Evolutionary conservation across 2,888 invertebrate species (phyloP), one percentile per base, ranked within the genome.

Genomic region (Dioctria rufipes): DNA sequence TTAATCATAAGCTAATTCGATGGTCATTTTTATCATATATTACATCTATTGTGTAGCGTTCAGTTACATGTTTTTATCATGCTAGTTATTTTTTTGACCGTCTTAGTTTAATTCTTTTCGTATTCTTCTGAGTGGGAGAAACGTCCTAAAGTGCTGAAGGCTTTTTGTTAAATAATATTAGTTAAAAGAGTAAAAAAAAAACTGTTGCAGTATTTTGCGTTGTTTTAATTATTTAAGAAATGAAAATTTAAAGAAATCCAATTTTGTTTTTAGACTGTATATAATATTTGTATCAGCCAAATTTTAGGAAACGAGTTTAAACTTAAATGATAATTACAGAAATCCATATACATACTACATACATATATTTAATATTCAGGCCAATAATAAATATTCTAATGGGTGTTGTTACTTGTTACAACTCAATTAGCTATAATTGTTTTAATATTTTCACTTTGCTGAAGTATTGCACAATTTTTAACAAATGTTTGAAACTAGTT

Each of bases 141-240:
- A 77, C 43, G 49, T 63, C 63, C 46, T 77, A 77, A 77, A 77
- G 77, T 77, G 58, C 63, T 77, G 49, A 77, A 63, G 63, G 63
- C 43, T 63, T 77, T 73, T 61, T 77, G 77, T 77, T 77, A 46
- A 77, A 49, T 63, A 43, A 63, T 77, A 77, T 63, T 63, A 77
- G 25, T 25, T 25, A 25, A 25, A 25, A 25, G 2, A 25, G 25
- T 0, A 25, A 25, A 25, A 25, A 25, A 25, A 77, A 75, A 63
- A 63, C 46, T 61, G 63, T 77, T 77, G 13, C 77, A 77, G 77
- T 77, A 77, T 77, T 77, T 77, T 39, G 37, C 39, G 25, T 63
- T 61, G 61, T 77, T 77, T 63, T 58, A 77, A 49, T 75, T 49
- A 77, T 77, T 77, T 77, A 77, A 75, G 73, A 60, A 25, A 37